A percentile compares a stretch with the other conserved stretches of the same genome.
Evolutionary conservation across 2,888 invertebrate genomes (phyloP).

Genomic region (Lamellibrachia satsuma): DNA sequence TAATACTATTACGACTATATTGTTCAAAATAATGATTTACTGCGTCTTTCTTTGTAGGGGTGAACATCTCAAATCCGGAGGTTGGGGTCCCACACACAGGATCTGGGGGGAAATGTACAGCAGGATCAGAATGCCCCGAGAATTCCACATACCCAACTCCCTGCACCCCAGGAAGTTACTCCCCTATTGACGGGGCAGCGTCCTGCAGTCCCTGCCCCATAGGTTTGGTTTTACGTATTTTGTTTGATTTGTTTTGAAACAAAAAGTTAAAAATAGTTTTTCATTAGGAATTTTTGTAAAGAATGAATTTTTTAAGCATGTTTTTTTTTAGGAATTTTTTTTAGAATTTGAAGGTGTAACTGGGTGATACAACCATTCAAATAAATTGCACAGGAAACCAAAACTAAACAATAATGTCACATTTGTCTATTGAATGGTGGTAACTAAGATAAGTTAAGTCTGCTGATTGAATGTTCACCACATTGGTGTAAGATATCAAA

Average conservation of each 20-base stretch:
- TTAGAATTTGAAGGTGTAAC: too few relatives aligned
- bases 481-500: too few relatives aligned
- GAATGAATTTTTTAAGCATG: neutral
- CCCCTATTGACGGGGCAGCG: constrained; percentile 48
- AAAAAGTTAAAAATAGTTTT: neutral
- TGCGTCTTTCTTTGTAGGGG: constrained; percentile 47
- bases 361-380: too few relatives aligned
- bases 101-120: constrained; percentile 55
- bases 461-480: too few relatives aligned
- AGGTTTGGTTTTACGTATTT: constrained; percentile 43
- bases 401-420: too few relatives aligned
- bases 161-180: constrained; percentile 61
- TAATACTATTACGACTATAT: neutral
- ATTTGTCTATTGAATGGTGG: too few relatives aligned
- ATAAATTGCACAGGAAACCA: too few relatives aligned
- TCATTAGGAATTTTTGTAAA: neutral
- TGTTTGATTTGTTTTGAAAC: too few relatives aligned
- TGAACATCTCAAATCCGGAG: constrained; percentile 51
- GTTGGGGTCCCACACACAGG: constrained; percentile 50
- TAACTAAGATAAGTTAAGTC: too few relatives aligned
- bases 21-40: neutral
- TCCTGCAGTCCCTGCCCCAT: constrained; percentile 53
- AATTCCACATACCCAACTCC: constrained; percentile 55
- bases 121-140: constrained; percentile 57
- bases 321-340: neutral